phyloP scores from a whole-genome alignment of 2,113 vertebrate genomes.

The Sphyrna mokarran region DNA sequence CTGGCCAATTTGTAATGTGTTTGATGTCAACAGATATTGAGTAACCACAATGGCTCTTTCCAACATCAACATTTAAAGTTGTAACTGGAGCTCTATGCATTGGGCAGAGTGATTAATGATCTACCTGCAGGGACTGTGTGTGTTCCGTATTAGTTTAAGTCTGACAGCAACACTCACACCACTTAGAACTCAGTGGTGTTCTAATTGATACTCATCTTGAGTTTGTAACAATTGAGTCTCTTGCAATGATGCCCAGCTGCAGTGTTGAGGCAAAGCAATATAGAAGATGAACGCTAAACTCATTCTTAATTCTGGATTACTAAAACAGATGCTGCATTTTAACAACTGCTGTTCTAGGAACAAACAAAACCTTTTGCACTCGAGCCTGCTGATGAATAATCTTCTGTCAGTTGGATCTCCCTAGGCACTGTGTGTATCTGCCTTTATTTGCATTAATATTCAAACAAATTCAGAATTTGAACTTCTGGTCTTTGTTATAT shows the following conservation, averaged over 20 bases:
- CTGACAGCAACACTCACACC: background rate
- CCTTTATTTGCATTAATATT: constrained; percentile 17
- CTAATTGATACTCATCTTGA: background rate
- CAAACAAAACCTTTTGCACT: background rate
- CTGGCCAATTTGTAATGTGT: background rate
- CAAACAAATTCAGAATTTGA: background rate
- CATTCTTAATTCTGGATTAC: background rate
- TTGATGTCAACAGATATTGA: background rate
- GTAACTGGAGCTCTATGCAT: background rate
- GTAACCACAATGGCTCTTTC: background rate
- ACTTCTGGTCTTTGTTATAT: background rate
- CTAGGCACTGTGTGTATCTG: background rate
- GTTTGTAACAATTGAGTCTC: background rate
- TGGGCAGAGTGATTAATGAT: background rate
- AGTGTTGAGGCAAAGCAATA: background rate
- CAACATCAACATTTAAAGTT: background rate
- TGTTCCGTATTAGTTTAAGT: background rate
- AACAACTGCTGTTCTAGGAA: background rate
- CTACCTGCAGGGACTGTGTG: background rate
- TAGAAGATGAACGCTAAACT: background rate
- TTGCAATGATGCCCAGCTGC: background rate
- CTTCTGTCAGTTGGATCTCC: background rate
- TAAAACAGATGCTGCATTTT: background rate
- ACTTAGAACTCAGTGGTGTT: no score
- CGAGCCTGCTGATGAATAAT: background rate